These are phyloP conservation scores for Spicauda simplicius DNA, from an alignment of 2,888 invertebrate species.

Conservation along the genomic window DNA sequence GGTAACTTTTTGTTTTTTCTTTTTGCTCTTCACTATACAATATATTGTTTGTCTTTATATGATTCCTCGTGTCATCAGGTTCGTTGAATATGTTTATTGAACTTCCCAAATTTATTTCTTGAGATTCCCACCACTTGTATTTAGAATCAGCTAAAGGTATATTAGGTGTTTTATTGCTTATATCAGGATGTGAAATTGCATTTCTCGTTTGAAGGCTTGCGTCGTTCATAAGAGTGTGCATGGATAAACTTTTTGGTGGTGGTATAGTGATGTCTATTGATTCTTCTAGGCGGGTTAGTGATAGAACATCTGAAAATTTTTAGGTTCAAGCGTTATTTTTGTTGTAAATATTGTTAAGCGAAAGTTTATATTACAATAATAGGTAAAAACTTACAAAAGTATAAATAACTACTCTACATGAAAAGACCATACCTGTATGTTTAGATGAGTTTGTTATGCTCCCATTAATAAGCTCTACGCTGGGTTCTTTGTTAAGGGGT, in stretches of 20 bases:
- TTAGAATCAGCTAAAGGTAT: constrained; percentile 57
- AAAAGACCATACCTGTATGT: constrained; percentile 52
- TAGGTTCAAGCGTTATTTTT: no score
- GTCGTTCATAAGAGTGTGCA: constrained; percentile 65
- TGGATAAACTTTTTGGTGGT: constrained; percentile 67
- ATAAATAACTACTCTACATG: no score
- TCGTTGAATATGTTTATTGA: constrained; percentile 85
- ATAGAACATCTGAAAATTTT: constrained; percentile 41
- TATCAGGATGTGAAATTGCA: constrained; percentile 74
- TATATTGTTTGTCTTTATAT: constrained; percentile 50
- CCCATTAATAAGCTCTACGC: constrained; percentile 62
- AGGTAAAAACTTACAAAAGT: no score
- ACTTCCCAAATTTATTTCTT: constrained; percentile 85
- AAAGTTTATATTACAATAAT: no score
- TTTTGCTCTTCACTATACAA: constrained; percentile 36
- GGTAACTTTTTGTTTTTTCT: constrained; percentile 52
- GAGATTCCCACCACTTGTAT: constrained; percentile 84
- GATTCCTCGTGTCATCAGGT: constrained; percentile 52
- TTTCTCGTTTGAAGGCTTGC: constrained; percentile 65
- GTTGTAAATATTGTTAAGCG: no score
- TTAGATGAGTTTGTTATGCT: constrained; percentile 59
- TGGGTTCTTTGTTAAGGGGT: constrained; percentile 63
- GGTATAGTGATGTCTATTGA: constrained; percentile 54
- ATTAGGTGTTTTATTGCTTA: constrained; percentile 60
- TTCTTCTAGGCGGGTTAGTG: constrained; percentile 53